Conservation (phyloP, 2,797 vertebrate species). For the Merluccius polli region DNA sequence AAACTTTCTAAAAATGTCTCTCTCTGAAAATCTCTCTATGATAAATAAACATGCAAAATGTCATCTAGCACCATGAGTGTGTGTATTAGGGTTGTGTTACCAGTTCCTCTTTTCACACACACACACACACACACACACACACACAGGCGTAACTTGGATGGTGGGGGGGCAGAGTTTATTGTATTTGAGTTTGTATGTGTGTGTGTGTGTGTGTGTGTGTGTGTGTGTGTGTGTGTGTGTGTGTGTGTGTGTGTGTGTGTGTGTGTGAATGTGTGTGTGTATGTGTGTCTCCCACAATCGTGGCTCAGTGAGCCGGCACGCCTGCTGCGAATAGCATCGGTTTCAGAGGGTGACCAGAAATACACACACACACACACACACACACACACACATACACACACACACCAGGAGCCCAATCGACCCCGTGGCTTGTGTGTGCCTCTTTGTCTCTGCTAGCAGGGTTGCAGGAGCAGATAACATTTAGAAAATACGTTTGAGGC, state of each 20-base stretch:
- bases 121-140: no score
- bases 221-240: background rate
- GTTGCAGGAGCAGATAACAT: background rate
- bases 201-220: background rate
- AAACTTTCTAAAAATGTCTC: no score
- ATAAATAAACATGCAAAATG: no score
- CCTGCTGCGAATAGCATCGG: slow-evolving; percentile 12
- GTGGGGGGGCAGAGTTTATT: background rate
- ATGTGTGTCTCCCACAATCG: slow-evolving; percentile 31
- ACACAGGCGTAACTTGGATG: background rate
- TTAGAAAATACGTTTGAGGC: background rate
- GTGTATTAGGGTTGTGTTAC: no score
- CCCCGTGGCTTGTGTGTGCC: no score
- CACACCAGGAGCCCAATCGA: background rate
- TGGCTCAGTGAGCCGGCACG: slow-evolving; percentile 24
- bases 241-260: background rate
- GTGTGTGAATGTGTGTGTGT: background rate
- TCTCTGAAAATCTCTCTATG: no score
- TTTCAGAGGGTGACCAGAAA: background rate
- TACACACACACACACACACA: background rate
- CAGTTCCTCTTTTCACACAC: no score
- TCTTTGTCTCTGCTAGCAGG: background rate
- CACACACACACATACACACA: background rate
- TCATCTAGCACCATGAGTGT: no score
- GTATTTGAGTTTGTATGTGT: background rate